Evolutionary conservation across 2,113 vertebrate species (phyloP), one percentile per base, ranked within the genome.

Genomic region (Bambusicola thoracicus): DNA sequence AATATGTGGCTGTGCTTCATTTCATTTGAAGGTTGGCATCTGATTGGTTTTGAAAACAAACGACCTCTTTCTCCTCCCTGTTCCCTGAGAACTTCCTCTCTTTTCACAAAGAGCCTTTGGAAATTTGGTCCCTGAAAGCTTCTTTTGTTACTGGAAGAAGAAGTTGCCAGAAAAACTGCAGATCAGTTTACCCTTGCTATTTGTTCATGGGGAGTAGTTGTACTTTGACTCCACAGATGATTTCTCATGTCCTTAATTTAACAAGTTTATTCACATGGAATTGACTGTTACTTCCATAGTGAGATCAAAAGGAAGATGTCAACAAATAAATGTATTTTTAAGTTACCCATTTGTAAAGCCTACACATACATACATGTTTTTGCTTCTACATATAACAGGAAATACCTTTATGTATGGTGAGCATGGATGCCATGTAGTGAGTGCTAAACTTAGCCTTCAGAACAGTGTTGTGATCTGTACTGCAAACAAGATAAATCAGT

Each of bases 31-130:
- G 8, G 2, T 63, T 73, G 36, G 3, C 5, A 67, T 17, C 34
- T 51, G 34, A 43, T 8, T 66, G 8, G 2, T 80, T 74, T 62
- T 18, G 13, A 82, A 85, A 90, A 73, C 15, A 94, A 85, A 61
- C 16, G 32, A 0, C 0, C 1, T 9, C 18, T 76, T 65, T 85
- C 6, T 90, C 7, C 51, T 59, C 2, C 9, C 8, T 51, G 3
- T 66, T 5, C 18, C 41, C 55, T 66, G 29, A 69, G 19, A 22
- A 5, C 32, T 88, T 68, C 13, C 8, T 75, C 15, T 62, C 29
- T 63, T 21, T 40, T 53, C 25, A 53, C 13, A 76, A 44, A 69
- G 10, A 66, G 32, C 3, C 21, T 46, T 80, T 19, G 76, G 36
- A 66, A 87, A 77, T 34, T 18, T 48, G 5, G 17, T n/a, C 20